Conservation (phyloP, 2,797 vertebrate species). For the Lacerta bilineata region DNA sequence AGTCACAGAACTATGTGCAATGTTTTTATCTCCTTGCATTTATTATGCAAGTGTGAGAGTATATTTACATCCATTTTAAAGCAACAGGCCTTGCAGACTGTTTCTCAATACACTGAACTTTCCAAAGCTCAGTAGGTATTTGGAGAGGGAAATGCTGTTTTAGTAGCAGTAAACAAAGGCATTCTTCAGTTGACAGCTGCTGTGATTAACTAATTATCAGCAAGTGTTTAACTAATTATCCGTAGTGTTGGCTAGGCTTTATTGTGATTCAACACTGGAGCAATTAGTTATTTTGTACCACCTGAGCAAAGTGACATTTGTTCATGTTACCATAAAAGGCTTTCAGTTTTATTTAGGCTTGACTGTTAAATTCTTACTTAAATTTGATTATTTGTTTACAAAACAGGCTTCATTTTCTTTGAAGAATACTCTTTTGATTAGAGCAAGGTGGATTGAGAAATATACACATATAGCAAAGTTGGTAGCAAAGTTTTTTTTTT, state of each 20-base stretch:
- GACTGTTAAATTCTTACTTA: neutral
- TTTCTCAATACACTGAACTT: neutral
- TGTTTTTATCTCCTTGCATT: slow-evolving; percentile 4
- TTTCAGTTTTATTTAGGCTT: neutral
- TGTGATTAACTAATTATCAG: neutral
- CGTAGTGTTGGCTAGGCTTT: neutral
- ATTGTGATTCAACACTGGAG: neutral
- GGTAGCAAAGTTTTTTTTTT: neutral
- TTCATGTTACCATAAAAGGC: neutral
- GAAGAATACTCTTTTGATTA: neutral
- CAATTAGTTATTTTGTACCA: neutral
- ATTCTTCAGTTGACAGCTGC: neutral
- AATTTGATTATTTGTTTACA: neutral
- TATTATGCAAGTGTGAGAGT: slow-evolving; percentile 33
- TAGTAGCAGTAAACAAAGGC: neutral
- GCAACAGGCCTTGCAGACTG: neutral
- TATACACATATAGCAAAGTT: neutral
- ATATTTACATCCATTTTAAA: slow-evolving; percentile 37
- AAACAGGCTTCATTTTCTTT: neutral
- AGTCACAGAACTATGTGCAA: neutral
- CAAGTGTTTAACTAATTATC: neutral
- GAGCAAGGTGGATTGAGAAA: neutral
- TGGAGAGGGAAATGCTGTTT: neutral
- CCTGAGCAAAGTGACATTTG: neutral
- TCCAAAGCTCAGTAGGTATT: neutral